Conservation (phyloP, 2,888 invertebrate species). For the Trissolcus japonicus region DNA sequence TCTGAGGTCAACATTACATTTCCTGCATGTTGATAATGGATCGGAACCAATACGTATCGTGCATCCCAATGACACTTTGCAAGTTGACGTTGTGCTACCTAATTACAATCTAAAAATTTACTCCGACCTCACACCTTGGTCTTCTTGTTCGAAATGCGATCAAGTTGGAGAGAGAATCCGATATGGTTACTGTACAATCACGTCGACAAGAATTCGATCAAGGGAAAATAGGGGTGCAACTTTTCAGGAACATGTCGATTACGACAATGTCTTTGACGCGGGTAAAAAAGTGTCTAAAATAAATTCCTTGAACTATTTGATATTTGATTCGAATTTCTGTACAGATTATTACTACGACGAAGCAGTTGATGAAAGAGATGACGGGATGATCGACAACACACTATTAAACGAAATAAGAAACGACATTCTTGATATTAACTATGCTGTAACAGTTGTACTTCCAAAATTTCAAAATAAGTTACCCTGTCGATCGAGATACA, state of each 20-base stretch:
- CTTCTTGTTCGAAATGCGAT: constrained; percentile 81
- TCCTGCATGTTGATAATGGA: constrained; percentile 78
- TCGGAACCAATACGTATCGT: constrained; percentile 74
- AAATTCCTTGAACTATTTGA: background rate
- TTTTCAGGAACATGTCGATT: background rate
- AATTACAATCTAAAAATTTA: constrained; percentile 75
- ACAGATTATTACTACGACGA: constrained; percentile 28
- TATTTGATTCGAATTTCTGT: background rate
- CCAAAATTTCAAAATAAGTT: constrained; percentile 78
- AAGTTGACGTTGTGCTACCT: constrained; percentile 63
- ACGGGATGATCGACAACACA: background rate
- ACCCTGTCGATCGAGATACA: constrained; percentile 79
- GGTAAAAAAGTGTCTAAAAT: background rate
- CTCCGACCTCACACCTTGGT: constrained; percentile 82
- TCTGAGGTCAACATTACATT: constrained; percentile 74
- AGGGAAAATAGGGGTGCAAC: background rate
- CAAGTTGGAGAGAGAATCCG: constrained; percentile 79
- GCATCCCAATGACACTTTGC: constrained; percentile 63
- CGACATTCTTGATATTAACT: constrained; percentile 36
- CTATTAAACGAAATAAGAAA: background rate
- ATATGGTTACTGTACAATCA: constrained; percentile 80
- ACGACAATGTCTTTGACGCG: constrained; percentile 11
- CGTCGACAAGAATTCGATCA: constrained; percentile 38
- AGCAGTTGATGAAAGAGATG: background rate
- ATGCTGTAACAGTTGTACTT: constrained; percentile 64